These are phyloP conservation scores for Ammodytes marinus DNA, from an alignment of 2,113 vertebrate genomes.

Conservation along the genomic window DNA sequence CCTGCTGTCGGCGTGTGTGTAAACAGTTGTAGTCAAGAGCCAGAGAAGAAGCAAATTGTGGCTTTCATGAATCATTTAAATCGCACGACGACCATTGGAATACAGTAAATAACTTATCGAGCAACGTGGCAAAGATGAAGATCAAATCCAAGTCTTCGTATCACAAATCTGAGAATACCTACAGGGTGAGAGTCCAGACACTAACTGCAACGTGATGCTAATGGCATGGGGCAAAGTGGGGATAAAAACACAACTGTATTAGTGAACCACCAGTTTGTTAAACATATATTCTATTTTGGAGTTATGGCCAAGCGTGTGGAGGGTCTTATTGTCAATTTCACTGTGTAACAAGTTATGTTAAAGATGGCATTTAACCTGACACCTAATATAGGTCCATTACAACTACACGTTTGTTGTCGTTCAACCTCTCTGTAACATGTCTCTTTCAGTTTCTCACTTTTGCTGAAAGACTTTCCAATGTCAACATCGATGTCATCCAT, in stretches of 20 bases:
- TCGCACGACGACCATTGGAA: not conserved
- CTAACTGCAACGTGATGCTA: conserved; percentile 13
- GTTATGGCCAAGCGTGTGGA: not conserved
- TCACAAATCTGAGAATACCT: conserved; percentile 93
- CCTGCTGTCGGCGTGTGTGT: conserved; percentile 72
- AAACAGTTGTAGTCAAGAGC: conserved; percentile 54
- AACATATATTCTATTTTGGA: not conserved
- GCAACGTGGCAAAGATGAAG: conserved; percentile 73
- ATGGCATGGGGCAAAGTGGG: not conserved
- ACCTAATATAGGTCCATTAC: not conserved
- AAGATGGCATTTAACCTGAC: not conserved
- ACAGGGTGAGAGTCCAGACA: conserved; percentile 86
- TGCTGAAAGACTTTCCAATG: conserved; percentile 93
- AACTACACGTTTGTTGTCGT: not conserved
- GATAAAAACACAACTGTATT: not conserved
- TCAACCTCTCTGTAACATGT: not conserved
- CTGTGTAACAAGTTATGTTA: not conserved
- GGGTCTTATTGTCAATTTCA: not conserved
- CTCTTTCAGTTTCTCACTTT: conserved; percentile 95
- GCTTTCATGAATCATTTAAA: conserved; percentile 32
- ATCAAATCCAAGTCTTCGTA: conserved; percentile 88
- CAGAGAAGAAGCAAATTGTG: not conserved
- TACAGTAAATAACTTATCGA: not conserved
- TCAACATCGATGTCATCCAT: conserved; percentile 97
- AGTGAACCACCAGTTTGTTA: not conserved